phyloP scores from a whole-genome alignment of 1,140 invertebrate genomes.

The Microvelia longipes region DNA sequence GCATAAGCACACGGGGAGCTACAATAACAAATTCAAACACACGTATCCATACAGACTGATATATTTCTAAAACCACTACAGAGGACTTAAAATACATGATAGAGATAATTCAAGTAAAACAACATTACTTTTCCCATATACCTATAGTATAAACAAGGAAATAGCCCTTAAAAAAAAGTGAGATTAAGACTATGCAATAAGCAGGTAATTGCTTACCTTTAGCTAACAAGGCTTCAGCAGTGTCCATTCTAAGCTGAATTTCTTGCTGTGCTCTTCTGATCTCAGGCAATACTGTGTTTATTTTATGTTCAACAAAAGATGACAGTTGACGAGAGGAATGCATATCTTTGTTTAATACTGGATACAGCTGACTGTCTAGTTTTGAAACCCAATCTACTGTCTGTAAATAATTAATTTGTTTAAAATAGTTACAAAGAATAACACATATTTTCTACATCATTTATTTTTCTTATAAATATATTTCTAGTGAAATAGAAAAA shows the following conservation, averaged over 20 bases:
- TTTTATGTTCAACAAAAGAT: constrained; percentile 42
- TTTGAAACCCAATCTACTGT: constrained; percentile 58
- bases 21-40: too few relatives aligned
- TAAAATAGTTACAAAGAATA: neutral
- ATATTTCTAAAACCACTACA: too few relatives aligned
- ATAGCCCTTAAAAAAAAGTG: too few relatives aligned
- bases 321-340: constrained; percentile 40
- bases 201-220: constrained; percentile 26
- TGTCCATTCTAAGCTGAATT: constrained; percentile 51
- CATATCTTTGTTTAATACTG: constrained; percentile 48
- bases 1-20: too few relatives aligned
- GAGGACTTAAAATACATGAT: too few relatives aligned
- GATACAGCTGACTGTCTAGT: constrained; percentile 58
- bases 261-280: constrained; percentile 49
- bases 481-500: too few relatives aligned
- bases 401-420: constrained; percentile 33
- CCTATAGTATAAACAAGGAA: too few relatives aligned
- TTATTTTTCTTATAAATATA: neutral
- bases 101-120: too few relatives aligned
- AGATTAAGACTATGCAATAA: too few relatives aligned
- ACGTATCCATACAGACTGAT: too few relatives aligned
- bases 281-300: constrained; percentile 40
- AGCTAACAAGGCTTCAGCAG: constrained; percentile 37
- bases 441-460: neutral
- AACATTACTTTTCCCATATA: too few relatives aligned